Conservation (phyloP, 2,888 invertebrate species). For the Drosophila neoperkinsi region DNA sequence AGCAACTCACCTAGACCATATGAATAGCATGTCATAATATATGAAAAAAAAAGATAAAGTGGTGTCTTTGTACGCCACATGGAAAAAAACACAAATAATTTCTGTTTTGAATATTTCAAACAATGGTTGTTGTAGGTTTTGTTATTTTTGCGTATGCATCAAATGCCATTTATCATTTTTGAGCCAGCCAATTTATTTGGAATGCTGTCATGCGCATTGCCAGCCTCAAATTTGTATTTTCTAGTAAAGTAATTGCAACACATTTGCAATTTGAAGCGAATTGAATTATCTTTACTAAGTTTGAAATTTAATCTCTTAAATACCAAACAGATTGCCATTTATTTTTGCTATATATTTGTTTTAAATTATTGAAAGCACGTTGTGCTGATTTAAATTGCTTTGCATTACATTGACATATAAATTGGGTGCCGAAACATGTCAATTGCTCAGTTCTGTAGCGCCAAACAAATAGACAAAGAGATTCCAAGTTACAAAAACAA, state of each 20-base stretch:
- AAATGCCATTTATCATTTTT: slow-evolving; percentile 40
- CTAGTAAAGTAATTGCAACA: not conserved
- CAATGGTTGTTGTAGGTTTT: not conserved
- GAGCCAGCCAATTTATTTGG: slow-evolving; percentile 1
- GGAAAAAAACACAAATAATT: not conserved
- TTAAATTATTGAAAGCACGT: slow-evolving; percentile 10
- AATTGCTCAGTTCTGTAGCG: slow-evolving; percentile 3
- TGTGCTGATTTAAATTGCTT: slow-evolving; percentile 45
- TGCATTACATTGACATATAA: slow-evolving; percentile 34
- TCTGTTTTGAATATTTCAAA: not conserved
- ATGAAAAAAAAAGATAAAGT: slow-evolving; percentile 4
- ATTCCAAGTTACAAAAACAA: not conserved
- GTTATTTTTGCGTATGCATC: slow-evolving; percentile 22
- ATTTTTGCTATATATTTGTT: not conserved
- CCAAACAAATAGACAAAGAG: slow-evolving; percentile 4
- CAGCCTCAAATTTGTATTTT: not conserved
- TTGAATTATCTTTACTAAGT: not conserved
- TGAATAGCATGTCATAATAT: slow-evolving; percentile 24
- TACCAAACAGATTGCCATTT: slow-evolving; percentile 2
- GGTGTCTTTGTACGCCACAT: not conserved
- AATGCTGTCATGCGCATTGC: not conserved
- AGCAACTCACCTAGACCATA: slow-evolving; percentile 12
- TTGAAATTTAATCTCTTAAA: not conserved
- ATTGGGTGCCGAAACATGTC: slow-evolving; percentile 9
- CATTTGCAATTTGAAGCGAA: slow-evolving; percentile 6